These are phyloP conservation scores for Ammospiza caudacuta DNA, from an alignment of 2,113 vertebrate species.

Conservation along the genomic window DNA sequence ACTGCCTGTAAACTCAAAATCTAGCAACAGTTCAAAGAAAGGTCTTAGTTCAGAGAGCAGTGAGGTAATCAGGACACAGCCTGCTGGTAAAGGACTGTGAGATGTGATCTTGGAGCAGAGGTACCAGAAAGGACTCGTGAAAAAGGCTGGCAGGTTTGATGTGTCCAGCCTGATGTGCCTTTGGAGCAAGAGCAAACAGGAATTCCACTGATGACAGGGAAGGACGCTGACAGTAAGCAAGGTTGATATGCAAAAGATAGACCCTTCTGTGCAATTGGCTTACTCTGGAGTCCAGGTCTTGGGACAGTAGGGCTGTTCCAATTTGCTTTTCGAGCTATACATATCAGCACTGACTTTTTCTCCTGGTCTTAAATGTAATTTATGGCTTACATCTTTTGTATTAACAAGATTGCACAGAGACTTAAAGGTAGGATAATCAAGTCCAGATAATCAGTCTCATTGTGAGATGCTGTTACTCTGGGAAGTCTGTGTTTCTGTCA, in stretches of 20 bases:
- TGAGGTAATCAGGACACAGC: background rate
- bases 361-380: background rate
- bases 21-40: background rate
- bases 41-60: background rate
- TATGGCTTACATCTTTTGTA: background rate
- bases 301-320: background rate
- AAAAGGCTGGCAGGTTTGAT: background rate
- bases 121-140: background rate
- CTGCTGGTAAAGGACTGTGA: background rate
- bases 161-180: background rate
- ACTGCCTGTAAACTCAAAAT: background rate
- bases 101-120: rapidly evolving
- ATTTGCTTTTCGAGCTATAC: background rate
- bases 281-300: background rate
- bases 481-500: background rate
- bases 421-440: background rate
- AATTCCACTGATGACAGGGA: background rate
- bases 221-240: background rate
- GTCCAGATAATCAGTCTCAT: background rate
- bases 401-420: background rate
- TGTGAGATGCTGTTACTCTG: background rate
- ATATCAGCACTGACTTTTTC: background rate
- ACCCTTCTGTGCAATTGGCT: background rate
- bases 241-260: background rate
- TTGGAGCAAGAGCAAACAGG: background rate